Conservation (phyloP, 2,888 invertebrate genomes). For the Rhogogaster chlorosoma region DNA sequence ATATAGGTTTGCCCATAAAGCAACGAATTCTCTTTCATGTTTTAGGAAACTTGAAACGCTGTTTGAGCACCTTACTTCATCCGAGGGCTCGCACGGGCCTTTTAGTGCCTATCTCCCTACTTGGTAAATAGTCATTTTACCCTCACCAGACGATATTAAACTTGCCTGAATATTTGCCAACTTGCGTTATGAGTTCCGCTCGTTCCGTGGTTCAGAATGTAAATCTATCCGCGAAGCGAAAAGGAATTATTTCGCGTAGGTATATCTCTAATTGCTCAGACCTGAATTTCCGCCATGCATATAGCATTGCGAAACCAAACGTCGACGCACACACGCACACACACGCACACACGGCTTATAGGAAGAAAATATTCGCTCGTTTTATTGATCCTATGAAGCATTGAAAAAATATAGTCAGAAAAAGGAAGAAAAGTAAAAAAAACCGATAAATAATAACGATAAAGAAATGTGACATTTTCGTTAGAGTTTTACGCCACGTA, state of each 20-base stretch:
- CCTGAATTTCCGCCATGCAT: neutral
- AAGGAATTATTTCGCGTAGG: slow-evolving; percentile 43
- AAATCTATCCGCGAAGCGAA: slow-evolving; percentile 39
- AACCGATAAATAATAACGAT: neutral
- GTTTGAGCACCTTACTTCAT: neutral
- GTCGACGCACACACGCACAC: neutral
- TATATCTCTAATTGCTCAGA: slow-evolving; percentile 31
- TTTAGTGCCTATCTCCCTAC: slow-evolving; percentile 14
- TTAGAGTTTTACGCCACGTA: neutral
- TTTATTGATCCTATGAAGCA: neutral
- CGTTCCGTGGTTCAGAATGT: slow-evolving; percentile 5
- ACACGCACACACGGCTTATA: no score
- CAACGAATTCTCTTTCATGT: neutral
- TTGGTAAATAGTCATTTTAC: slow-evolving; percentile 44
- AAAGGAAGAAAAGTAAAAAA: neutral
- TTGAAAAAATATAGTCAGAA: neutral
- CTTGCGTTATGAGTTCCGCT: slow-evolving; percentile 74
- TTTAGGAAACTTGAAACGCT: neutral
- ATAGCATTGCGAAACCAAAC: neutral
- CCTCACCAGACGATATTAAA: slow-evolving; percentile 67
- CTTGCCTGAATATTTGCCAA: slow-evolving; percentile 74
- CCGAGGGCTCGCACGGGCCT: neutral
- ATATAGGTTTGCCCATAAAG: neutral
- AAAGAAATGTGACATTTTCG: neutral
- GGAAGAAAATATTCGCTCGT: neutral